Percentiles rank a stretch among this genome's conserved stretches.
Evolutionary conservation across 2,797 vertebrate genomes (phyloP).

Genomic region (Ctenosaura bakeri): DNA sequence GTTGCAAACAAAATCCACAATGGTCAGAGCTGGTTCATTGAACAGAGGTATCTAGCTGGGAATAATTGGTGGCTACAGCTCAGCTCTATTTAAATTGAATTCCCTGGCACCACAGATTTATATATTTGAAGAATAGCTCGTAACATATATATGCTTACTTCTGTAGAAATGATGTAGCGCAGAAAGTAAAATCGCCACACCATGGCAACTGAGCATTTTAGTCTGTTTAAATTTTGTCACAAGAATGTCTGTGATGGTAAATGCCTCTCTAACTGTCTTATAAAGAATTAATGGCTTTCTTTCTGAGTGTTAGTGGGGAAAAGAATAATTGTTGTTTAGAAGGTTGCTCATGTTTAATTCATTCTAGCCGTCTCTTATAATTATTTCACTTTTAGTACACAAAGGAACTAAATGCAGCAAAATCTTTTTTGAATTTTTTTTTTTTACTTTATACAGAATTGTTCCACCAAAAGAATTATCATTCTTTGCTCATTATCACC

Average conservation of each 20-base stretch:
- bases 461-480: neutral
- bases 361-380: neutral
- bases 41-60: neutral
- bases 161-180: constrained; percentile 15
- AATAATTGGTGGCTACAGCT: constrained; percentile 2
- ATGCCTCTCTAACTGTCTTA: constrained; percentile 32
- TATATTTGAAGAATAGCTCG: neutral
- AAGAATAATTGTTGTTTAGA: constrained; percentile 34
- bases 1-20: neutral
- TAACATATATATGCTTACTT: neutral
- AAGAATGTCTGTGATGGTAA: constrained; percentile 38
- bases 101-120: neutral
- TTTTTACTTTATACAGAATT: constrained; percentile 18
- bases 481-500: neutral
- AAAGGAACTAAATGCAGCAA: neutral
- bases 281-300: constrained; percentile 1
- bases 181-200: neutral
- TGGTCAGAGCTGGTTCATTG: neutral
- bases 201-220: constrained; percentile 32
- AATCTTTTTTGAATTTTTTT: neutral
- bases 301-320: constrained; percentile 25
- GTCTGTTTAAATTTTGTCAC: constrained; percentile 44
- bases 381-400: neutral
- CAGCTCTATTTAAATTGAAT: constrained; percentile 14
- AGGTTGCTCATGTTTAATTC: constrained; percentile 21